Evolutionary conservation across 2,797 vertebrate species (phyloP).

Genomic region (Ctenosaura bakeri): DNA sequence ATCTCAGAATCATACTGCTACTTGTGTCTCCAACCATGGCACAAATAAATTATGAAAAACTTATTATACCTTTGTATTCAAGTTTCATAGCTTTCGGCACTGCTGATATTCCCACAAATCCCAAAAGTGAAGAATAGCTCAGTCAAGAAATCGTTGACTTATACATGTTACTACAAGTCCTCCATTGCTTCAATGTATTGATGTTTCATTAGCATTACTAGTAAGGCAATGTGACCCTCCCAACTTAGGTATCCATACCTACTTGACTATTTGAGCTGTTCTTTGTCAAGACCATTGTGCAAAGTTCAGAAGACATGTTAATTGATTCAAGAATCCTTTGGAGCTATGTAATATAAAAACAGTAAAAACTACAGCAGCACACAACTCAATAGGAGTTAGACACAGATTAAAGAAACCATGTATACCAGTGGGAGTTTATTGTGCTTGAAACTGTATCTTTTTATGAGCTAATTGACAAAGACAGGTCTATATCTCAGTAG

Average conservation of each 20-base stretch:
- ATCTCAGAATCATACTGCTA: conserved; percentile 23
- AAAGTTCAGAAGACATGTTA: background rate
- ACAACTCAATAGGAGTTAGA: background rate
- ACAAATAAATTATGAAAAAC: background rate
- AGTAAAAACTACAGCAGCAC: background rate
- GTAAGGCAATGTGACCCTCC: background rate
- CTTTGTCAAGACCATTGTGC: background rate
- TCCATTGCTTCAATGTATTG: background rate
- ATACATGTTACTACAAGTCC: background rate
- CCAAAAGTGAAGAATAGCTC: background rate
- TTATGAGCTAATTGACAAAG: conserved; percentile 9
- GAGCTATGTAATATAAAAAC: rapidly evolving
- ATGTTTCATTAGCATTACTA: background rate
- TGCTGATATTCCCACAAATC: background rate
- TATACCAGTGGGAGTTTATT: background rate
- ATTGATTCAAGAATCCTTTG: background rate
- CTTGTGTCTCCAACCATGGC: background rate
- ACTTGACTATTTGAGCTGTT: background rate
- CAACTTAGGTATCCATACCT: rapidly evolving
- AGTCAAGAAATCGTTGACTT: background rate
- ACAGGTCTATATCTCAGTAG: background rate
- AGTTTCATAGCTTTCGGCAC: background rate
- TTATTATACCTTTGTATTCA: background rate
- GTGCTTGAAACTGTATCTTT: background rate
- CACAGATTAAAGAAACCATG: background rate